Percentiles rank a stretch among this genome's conserved stretches.
Evolutionary conservation across 1,140 invertebrate genomes (phyloP).

Genomic region (Gonatopus flavifemur): DNA sequence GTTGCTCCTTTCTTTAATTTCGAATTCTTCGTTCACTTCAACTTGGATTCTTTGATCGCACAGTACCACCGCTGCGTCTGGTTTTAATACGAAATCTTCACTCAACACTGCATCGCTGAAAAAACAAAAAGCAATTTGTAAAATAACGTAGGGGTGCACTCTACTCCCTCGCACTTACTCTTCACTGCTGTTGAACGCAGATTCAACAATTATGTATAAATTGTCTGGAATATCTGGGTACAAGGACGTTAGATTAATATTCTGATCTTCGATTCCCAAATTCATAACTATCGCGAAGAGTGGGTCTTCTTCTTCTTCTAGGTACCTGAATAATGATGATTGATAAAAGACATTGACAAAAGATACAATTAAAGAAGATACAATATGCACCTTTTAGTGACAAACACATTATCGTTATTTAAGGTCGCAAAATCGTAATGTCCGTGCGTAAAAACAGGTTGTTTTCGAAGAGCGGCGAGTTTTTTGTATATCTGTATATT

Average conservation of each 20-base stretch:
- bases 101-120: conserved; percentile 4
- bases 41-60: too few species aligned
- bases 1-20: too few species aligned
- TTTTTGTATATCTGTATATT: conserved; percentile 59
- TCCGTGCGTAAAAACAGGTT: conserved; percentile 50
- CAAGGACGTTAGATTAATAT: conserved; percentile 46
- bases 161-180: too few species aligned
- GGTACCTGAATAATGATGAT: conserved; percentile 50
- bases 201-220: conserved; percentile 54
- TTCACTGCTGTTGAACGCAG: too few species aligned
- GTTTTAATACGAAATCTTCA: conserved; percentile 13
- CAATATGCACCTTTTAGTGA: conserved; percentile 50
- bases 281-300: conserved; percentile 59
- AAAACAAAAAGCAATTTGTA: too few species aligned
- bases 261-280: conserved; percentile 46
- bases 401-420: conserved; percentile 47
- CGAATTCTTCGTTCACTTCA: too few species aligned
- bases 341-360: too few species aligned
- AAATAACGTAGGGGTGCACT: too few species aligned
- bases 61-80: conserved; percentile 26
- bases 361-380: neutral
- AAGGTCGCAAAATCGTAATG: conserved; percentile 43
- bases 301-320: conserved; percentile 49
- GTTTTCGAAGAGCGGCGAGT: conserved; percentile 50
- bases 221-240: conserved; percentile 44